Evolutionary conservation across 2,113 vertebrate species (phyloP), one percentile per base, ranked within the genome.

Genomic region (Pheucticus melanocephalus): DNA sequence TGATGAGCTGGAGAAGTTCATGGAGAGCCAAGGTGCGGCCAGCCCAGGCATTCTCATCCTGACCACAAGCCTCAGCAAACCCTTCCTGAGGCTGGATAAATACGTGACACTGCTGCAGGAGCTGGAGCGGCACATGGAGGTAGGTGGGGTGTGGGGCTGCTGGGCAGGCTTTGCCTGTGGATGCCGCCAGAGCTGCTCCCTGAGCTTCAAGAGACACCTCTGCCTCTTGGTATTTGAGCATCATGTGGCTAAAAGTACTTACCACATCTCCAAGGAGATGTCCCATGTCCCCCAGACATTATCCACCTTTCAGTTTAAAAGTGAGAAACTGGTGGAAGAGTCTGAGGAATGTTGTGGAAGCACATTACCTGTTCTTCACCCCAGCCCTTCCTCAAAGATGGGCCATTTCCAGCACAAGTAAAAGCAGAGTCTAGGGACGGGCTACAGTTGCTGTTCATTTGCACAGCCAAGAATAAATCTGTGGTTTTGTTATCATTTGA

Each of bases 41-140:
- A 97, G 96, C 71, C 98, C 99, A 20, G 99, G 99, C 15, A 98
- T 99, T 86, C 98, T 99, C 83, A 98, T 99, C 82, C 97, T 99
- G 95, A 99, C 99, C 78, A 99, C 98, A 64, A 99, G 99, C 89
- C 99, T 99, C 96, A 99, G 99, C 98, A 99, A 99, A 92, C 99
- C 99, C 51, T 99, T 99, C 97, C 98, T 99, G 97, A 98, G 99
- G 90, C 98, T 99, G 71, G 99, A 99, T 83, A 99, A 99, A 86
- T 99, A 99, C 9, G 98, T 99, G 60, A 98, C 98, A 2, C 98
- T 99, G 78, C 97, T 99, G 88, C 99, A 99, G 97, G 99, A 99
- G 97, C 97, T 99, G 93, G 99, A 99, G 98, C 97, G 99, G 89
- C 99, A 99, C 63, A 98, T 99, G 97, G 99, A 99, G 99, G 99